Base-by-base conservation (phyloP, 2,797 vertebrate species). In the Phalanger gymnotis region DNA sequence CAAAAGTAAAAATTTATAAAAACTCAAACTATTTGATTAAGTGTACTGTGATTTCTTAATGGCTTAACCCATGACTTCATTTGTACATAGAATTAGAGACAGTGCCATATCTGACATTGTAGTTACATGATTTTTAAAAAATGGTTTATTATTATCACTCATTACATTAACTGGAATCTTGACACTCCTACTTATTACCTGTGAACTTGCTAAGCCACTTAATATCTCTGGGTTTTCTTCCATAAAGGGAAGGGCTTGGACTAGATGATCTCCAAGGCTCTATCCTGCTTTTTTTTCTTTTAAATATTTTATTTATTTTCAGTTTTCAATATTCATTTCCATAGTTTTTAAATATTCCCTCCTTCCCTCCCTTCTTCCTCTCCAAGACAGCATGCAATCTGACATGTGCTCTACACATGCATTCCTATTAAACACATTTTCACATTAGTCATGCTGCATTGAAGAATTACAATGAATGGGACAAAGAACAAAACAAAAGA, bases 11-110 rank as follows among this genome's bases (percentile, higher is more conserved):
- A 73, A 6, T 25, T 81, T 40, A 81, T 81, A 27, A 96, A 94
- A 94, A 66, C 25, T 92, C 90, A 93, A 94, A 95, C 81, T 52
- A 14, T 54, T 54, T 14, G 14, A 13, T 54, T 51, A 92, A 4
- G 12, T 47, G 40, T 93, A 95, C 66, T 52, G 56, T 97, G 31
- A 61, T 96, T 97, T 94, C 53, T 53, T 56, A 58, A 81, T 47
- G 40, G 40, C 40, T 47, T 51, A 81, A 81, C 9, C 22, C 47
- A 47, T 73, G 66, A 25, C n/a, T 40, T 40, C 19, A 47, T 81
- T 47, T 81, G 22, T 87, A 51, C 3, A 47, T 51, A 87, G 40
- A 47, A 87, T 87, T 87, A 87, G 22, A 4, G 25, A 47, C 40
- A 27, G 9, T 51, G 10, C 25, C 40, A 28, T 87, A 51, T 81